Conservation (phyloP, 2,113 vertebrate genomes). For the Spea multiplicata region DNA sequence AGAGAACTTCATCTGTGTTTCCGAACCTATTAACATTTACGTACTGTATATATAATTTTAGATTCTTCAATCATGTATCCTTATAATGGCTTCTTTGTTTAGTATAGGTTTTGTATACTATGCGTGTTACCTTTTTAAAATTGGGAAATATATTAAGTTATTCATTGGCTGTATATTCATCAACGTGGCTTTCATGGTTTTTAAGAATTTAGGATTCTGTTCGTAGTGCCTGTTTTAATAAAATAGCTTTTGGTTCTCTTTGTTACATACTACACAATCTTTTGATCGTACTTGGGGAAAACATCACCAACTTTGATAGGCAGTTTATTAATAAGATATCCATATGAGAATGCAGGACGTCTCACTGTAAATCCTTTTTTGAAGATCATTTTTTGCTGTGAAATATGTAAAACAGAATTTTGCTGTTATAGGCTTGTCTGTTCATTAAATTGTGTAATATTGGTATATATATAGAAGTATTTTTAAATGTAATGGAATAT, state of each 20-base stretch:
- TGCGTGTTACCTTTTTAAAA: slow-evolving; percentile 70
- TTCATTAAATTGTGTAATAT: neutral
- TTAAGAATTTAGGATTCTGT: slow-evolving; percentile 75
- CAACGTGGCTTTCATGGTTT: slow-evolving; percentile 72
- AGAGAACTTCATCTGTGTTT: slow-evolving; percentile 57
- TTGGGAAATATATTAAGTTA: slow-evolving; percentile 83
- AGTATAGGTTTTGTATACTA: slow-evolving; percentile 73
- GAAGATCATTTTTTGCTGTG: neutral
- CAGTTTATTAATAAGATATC: neutral
- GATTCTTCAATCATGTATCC: slow-evolving; percentile 73
- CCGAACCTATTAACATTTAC: slow-evolving; percentile 59
- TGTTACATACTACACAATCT: slow-evolving; percentile 80
- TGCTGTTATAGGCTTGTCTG: neutral
- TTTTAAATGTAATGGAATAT: neutral
- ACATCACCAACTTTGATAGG: neutral
- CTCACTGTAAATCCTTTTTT: neutral
- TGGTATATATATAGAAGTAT: neutral
- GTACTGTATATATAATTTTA: slow-evolving; percentile 76
- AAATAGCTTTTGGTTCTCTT: slow-evolving; percentile 76
- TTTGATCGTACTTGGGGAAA: slow-evolving; percentile 65
- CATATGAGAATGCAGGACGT: neutral
- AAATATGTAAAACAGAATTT: neutral
- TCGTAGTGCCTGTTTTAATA: slow-evolving; percentile 77
- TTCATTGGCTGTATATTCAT: slow-evolving; percentile 80
- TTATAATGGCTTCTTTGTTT: slow-evolving; percentile 65